Evolutionary conservation across 2,113 vertebrate species (phyloP), one percentile per base, ranked within the genome.

Genomic region (Bufo gargarizans): DNA sequence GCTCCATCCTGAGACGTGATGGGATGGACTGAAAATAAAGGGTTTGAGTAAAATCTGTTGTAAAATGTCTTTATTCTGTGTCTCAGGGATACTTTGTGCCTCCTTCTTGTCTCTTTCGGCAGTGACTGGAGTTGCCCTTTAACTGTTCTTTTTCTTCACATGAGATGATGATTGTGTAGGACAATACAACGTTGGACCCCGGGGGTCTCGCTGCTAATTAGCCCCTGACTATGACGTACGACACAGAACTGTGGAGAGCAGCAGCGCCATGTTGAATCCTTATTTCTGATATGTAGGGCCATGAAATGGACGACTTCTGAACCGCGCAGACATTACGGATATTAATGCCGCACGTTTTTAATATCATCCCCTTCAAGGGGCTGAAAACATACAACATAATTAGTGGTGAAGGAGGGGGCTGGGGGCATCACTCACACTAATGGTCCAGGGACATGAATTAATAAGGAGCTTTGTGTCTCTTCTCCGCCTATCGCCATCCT

Each of bases 321-420:
- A 17, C 55, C 33, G 33, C 12, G 45, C 59, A 72, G 53, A 72
- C 55, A 50, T 76, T 49, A 82, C 69, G 58, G 86, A 82, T 74
- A 82, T 88, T 74, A 83, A 82, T 82, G 67, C 86, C 67, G 58
- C 20, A 76, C 86, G 17, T 88, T 82, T 88, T 86, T 86, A 86
- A 78, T 86, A 63, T 53, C 16, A 53, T 79, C 85, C 49, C 43
- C 61, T 86, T 17, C 69, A 55, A 74, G 72, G 55, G 3, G 56
- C 86, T 61, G 69, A 76, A 76, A 88, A 82, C 86, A 77, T 83
- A 87, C 86, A 76, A 74, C 56, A 65, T 77, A 88, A 88, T 88
- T 74, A 83, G 86, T 19, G 56, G 13, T 55, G 61, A 49, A 81
- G 79, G 16, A 49, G 45, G 86, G 65, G 61, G 22, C 12, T 7